A percentile compares a stretch with the other conserved stretches of the same genome.
Conservation (phyloP, 2,888 invertebrate species). For the Synergus gifuensis region DNA sequence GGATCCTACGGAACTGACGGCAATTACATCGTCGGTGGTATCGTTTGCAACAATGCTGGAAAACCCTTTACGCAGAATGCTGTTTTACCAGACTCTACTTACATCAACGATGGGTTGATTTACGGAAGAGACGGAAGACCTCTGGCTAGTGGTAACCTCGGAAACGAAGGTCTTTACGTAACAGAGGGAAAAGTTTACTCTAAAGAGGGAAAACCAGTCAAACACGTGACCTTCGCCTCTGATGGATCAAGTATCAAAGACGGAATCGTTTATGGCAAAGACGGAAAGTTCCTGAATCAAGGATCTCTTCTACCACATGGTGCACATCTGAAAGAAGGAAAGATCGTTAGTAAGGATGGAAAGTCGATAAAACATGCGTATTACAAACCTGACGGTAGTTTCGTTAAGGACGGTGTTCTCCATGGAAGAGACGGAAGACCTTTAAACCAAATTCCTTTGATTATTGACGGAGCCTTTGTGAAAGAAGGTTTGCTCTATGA, state of each 20-base stretch:
- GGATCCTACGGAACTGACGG: slow-evolving; percentile 71
- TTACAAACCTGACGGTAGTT: slow-evolving; percentile 73
- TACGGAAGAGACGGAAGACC: slow-evolving; percentile 70
- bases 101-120: slow-evolving; percentile 70
- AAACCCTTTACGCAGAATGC: slow-evolving; percentile 69
- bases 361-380: slow-evolving; percentile 71
- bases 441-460: slow-evolving; percentile 71
- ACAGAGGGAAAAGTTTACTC: slow-evolving; percentile 71
- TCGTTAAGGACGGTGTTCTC: slow-evolving; percentile 71
- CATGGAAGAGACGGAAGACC: slow-evolving; percentile 68
- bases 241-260: slow-evolving; percentile 73
- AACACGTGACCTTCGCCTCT: slow-evolving; percentile 71
- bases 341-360: slow-evolving; percentile 72
- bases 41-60: slow-evolving; percentile 71
- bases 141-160: slow-evolving; percentile 67
- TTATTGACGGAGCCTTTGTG: slow-evolving; percentile 68
- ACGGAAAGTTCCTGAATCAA: slow-evolving; percentile 71
- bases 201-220: slow-evolving; percentile 72
- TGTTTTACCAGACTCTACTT: slow-evolving; percentile 70
- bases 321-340: slow-evolving; percentile 72
- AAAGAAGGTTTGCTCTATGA: slow-evolving; percentile 70
- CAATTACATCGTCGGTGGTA: slow-evolving; percentile 71
- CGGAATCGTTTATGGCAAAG: slow-evolving; percentile 70
- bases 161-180: slow-evolving; percentile 69
- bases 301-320: slow-evolving; percentile 72